Evolutionary conservation across 2,113 vertebrate species (phyloP).

Genomic region (Haemorhous mexicanus): DNA sequence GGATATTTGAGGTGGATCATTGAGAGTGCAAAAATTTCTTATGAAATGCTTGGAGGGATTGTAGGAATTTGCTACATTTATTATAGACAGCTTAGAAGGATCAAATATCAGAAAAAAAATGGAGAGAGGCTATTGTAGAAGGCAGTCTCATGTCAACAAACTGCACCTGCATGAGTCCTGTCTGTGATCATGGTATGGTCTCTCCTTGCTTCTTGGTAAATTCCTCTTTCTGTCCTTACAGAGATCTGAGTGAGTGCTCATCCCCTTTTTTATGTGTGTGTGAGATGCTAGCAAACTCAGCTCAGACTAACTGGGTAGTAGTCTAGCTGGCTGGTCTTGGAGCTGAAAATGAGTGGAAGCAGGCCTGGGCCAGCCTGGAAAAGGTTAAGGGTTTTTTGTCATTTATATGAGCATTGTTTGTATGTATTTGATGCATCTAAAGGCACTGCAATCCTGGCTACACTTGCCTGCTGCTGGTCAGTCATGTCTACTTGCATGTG

Average conservation of each 20-base stretch:
- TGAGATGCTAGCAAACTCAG: not conserved
- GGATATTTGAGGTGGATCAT: not conserved
- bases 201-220: not conserved
- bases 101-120: not conserved
- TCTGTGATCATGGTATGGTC: fast-evolving
- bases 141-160: not conserved
- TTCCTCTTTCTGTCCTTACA: not conserved
- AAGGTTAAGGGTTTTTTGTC: not conserved
- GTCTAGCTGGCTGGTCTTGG: not conserved
- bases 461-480: not conserved
- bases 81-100: not conserved
- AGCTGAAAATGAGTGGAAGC: not conserved
- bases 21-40: not conserved
- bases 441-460: not conserved
- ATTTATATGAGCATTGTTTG: not conserved
- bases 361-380: not conserved
- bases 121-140: not conserved
- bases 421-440: not conserved
- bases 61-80: not conserved
- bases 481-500: fast-evolving
- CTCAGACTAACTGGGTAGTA: not conserved
- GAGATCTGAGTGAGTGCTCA: not conserved
- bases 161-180: not conserved
- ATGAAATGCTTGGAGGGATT: not conserved
- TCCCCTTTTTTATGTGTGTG: not conserved